A percentile compares a stretch with the other conserved stretches of the same genome.
Evolutionary conservation across 2,888 invertebrate genomes (phyloP).

Genomic region (Limenitis camilla): DNA sequence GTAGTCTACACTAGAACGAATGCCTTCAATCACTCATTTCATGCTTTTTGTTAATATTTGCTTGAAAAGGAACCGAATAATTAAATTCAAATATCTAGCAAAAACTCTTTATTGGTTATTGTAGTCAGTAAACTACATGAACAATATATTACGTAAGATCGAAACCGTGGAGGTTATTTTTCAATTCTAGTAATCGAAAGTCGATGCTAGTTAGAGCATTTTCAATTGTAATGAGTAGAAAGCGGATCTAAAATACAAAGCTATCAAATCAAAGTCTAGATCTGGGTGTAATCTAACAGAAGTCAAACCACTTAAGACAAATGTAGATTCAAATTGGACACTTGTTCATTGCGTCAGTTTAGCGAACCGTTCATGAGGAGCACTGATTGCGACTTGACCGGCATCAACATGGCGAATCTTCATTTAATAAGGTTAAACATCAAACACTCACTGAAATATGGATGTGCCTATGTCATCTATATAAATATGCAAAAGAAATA

Average conservation of each 20-base stretch:
- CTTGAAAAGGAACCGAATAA: too few relatives aligned
- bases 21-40: too few relatives aligned
- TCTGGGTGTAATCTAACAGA: constrained; percentile 53
- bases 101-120: too few relatives aligned
- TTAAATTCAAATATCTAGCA: too few relatives aligned
- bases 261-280: constrained; percentile 26
- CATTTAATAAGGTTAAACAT: constrained; percentile 48
- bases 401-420: constrained; percentile 51
- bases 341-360: constrained; percentile 64
- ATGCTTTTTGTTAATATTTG: too few relatives aligned
- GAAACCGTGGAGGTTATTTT: too few relatives aligned
- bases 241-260: constrained; percentile 27
- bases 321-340: constrained; percentile 68
- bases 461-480: not conserved
- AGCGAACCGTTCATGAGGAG: constrained; percentile 51
- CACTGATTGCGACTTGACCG: constrained; percentile 55
- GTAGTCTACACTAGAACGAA: too few relatives aligned
- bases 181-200: not conserved
- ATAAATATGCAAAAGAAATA: too few relatives aligned
- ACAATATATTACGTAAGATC: too few relatives aligned
- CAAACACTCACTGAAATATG: constrained; percentile 17
- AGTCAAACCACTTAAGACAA: constrained; percentile 64
- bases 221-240: constrained; percentile 11
- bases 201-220: not conserved
- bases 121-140: too few relatives aligned